Evolutionary conservation across 2,888 invertebrate genomes (phyloP).

Genomic region (Cantharis rustica): DNA sequence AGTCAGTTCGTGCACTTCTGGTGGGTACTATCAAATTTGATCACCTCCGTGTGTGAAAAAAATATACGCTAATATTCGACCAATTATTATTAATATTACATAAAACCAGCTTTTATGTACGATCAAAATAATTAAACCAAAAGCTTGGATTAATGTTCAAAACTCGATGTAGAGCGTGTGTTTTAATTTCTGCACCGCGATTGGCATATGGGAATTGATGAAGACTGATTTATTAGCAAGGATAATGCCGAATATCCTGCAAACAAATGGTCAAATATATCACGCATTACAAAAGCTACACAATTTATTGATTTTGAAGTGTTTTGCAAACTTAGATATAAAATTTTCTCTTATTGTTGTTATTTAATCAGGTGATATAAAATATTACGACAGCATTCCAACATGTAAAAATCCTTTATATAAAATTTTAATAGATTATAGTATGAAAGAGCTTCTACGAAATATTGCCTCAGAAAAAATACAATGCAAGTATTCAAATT

Average conservation of each 20-base stretch:
- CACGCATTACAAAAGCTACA: slow-evolving; percentile 27
- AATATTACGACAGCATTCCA: neutral
- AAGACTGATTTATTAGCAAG: slow-evolving; percentile 36
- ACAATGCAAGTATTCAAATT: neutral
- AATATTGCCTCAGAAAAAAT: neutral
- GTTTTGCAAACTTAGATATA: neutral
- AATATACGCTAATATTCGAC: neutral
- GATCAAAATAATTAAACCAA: slow-evolving; percentile 18
- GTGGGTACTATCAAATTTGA: neutral
- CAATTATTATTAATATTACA: neutral
- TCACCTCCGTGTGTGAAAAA: neutral
- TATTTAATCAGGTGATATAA: neutral
- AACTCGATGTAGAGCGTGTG: slow-evolving; percentile 18
- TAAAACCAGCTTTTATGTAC: slow-evolving; percentile 2
- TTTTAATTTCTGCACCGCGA: slow-evolving; percentile 27
- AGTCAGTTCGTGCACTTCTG: neutral
- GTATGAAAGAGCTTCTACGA: neutral
- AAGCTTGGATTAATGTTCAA: slow-evolving; percentile 23
- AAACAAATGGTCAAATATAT: slow-evolving; percentile 29
- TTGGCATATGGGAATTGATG: slow-evolving; percentile 34
- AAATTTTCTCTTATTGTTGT: neutral
- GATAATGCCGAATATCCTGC: slow-evolving; percentile 34
- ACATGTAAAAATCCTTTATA: neutral
- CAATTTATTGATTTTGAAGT: slow-evolving; percentile 15
- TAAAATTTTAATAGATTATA: neutral